phyloP scores from a whole-genome alignment of 2,797 vertebrate genomes.

The Sphenodon punctatus region DNA sequence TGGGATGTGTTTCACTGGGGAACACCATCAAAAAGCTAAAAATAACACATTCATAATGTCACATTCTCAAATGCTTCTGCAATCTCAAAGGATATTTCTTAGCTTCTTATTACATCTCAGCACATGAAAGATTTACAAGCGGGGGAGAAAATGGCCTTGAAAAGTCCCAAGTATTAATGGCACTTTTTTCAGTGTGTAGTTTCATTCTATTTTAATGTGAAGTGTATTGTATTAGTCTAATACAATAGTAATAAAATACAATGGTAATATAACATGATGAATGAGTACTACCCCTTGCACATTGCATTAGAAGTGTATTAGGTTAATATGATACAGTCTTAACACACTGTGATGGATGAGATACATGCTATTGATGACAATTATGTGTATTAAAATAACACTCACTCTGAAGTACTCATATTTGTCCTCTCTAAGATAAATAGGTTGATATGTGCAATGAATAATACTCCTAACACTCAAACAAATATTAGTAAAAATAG shows the following conservation, averaged over 20 bases:
- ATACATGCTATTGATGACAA: constrained; percentile 29
- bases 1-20: background rate
- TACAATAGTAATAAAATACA: constrained; percentile 45
- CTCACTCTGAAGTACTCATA: background rate
- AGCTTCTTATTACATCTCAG: constrained; percentile 44
- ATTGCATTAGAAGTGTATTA: constrained; percentile 67
- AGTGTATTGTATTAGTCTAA: constrained; percentile 64
- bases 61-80: background rate
- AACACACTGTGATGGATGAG: constrained; percentile 66
- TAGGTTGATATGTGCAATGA: too few relatives aligned
- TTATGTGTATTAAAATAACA: constrained; percentile 38
- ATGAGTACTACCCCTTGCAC: constrained; percentile 48
- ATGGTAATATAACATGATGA: constrained; percentile 67
- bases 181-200: constrained; percentile 41
- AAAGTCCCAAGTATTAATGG: constrained; percentile 55
- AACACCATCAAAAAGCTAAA: background rate
- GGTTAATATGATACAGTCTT: constrained; percentile 41
- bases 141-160: constrained; percentile 43
- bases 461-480: too few relatives aligned
- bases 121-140: constrained; percentile 47
- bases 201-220: constrained; percentile 51
- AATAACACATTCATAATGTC: constrained; percentile 42
- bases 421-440: constrained; percentile 9
- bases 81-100: constrained; percentile 48
- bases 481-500: too few relatives aligned